Percentiles rank a stretch among this genome's conserved stretches.
Evolutionary conservation across 2,113 vertebrate genomes (phyloP).

Genomic region (Thermophis baileyi): DNA sequence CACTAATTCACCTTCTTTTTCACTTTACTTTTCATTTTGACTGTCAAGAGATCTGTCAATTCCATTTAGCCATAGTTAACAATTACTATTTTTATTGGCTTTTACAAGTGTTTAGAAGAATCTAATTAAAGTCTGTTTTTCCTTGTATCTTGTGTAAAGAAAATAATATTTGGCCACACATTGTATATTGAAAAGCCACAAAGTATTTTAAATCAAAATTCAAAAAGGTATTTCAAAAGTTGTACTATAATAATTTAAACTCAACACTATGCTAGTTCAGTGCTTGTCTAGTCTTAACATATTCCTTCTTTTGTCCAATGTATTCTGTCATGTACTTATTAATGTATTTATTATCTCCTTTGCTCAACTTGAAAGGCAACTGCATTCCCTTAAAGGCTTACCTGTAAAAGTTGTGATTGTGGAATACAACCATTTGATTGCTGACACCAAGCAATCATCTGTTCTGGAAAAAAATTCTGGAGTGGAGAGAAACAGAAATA

Average conservation of each 20-base stretch:
- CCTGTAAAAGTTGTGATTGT: constrained; percentile 92
- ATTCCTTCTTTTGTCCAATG: background rate
- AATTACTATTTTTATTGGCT: background rate
- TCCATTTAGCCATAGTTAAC: background rate
- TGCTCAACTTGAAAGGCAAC: background rate
- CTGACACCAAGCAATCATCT: constrained; percentile 97
- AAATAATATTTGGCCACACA: background rate
- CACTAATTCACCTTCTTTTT: background rate
- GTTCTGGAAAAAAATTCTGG: constrained; percentile 96
- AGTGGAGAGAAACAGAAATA: background rate
- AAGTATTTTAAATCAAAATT: background rate
- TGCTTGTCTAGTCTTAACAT: background rate
- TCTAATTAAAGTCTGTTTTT: background rate
- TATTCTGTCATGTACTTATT: background rate
- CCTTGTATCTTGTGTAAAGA: background rate
- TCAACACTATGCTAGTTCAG: background rate
- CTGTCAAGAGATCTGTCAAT: background rate
- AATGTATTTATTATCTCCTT: background rate
- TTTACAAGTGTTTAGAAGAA: background rate
- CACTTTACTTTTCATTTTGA: background rate
- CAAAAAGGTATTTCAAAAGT: background rate
- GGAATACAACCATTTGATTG: constrained; percentile 87
- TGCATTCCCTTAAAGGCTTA: constrained; percentile 53
- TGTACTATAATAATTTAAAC: background rate
- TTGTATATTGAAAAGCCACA: background rate